phyloP scores from a whole-genome alignment of 2,888 invertebrate species.

The Heliconius ethilla region DNA sequence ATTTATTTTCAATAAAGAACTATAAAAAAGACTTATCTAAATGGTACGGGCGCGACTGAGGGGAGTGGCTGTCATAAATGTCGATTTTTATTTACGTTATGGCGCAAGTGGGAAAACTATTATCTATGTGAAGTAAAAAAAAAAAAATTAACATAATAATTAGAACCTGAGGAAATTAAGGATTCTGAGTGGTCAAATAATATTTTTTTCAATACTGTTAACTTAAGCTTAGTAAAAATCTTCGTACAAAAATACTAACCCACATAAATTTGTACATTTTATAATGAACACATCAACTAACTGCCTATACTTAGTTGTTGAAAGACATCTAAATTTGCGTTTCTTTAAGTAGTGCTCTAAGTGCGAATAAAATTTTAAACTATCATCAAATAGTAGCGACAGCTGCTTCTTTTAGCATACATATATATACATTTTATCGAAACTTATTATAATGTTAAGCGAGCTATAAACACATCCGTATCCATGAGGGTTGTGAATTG shows the following conservation, averaged over 20 bases:
- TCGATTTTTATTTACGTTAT: conserved; percentile 76
- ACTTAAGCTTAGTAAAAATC: no score
- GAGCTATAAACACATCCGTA: conserved; percentile 31
- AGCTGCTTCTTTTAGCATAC: not conserved
- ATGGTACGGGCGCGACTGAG: conserved; percentile 72
- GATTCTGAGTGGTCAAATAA: no score
- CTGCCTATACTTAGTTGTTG: no score
- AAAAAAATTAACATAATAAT: conserved; percentile 21
- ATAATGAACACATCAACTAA: no score
- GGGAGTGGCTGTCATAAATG: conserved; percentile 75
- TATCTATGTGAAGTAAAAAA: conserved; percentile 30
- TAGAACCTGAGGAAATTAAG: not conserved
- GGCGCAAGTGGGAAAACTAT: conserved; percentile 58
- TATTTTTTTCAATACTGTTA: no score
- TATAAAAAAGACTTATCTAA: conserved; percentile 82
- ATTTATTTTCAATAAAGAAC: conserved; percentile 83
- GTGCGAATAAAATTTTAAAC: not conserved
- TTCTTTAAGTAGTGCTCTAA: no score
- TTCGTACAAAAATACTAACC: no score
- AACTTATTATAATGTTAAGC: conserved; percentile 26
- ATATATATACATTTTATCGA: not conserved
- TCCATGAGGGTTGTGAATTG: conserved; percentile 28
- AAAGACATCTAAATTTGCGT: no score
- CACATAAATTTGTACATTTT: not conserved
- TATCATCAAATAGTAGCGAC: not conserved